Evolutionary conservation across 2,797 vertebrate species (phyloP), one percentile per base, ranked within the genome.

Genomic region (Crocidura indochinensis): DNA sequence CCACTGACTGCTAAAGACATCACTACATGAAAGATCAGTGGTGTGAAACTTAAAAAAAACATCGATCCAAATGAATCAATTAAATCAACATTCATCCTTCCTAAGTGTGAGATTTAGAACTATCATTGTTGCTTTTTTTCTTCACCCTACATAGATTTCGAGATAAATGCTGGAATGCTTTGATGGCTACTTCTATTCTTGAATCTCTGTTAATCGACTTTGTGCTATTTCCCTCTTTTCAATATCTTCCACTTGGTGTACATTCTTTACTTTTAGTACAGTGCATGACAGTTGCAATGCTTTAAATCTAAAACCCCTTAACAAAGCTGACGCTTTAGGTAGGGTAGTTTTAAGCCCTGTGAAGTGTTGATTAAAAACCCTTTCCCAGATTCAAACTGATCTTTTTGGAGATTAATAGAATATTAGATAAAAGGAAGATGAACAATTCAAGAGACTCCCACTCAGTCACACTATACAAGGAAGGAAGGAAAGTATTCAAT

Each of bases 321-420:
- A 95, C 91, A 95, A 96, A 95, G 93, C 88, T 88, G 89, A 94
- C 38, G 84, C 87, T 95, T 94, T 92, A 93, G 90, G 94, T 91
- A 91, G 91, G 87, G 65, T 89, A 90, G 92, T 67, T 96, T 91
- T 95, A 94, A 93, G 92, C 91, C 92, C 87, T 95, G 94, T 96
- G 91, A 96, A 96, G 95, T 93, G 93, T 94, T 96, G 94, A 95
- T 96, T 95, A 95, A 95, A 95, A 95, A 93, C 88, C 85, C 89
- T 95, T 95, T 95, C 94, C 88, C 93, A 96, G 96, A 88, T 92
- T 95, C 96, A 96, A 95, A 94, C 92, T 92, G 88, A 94, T 93
- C 84, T 95, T 96, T 95, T 94, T 90, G 86, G 93, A 95, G 95
- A 96, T 95, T 93, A 97, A 96, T 92, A 94, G 92, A 95, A 93